A percentile compares a stretch with the other conserved stretches of the same genome.
phyloP scores from a whole-genome alignment of 2,888 invertebrate genomes.

The Hartigia nigra region DNA sequence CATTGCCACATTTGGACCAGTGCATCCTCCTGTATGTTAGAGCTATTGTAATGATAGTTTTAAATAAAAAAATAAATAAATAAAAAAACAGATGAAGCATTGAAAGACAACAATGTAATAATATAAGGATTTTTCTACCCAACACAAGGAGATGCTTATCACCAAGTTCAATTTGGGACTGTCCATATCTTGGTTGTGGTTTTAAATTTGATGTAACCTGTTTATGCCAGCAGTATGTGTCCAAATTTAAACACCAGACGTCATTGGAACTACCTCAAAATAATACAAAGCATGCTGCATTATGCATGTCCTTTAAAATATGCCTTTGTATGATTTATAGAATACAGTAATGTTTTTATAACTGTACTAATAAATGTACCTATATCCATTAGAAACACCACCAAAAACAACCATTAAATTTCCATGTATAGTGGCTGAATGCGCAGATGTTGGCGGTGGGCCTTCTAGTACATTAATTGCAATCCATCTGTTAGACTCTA shows the following conservation, averaged over 20 bases:
- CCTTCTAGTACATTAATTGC: conserved; percentile 72
- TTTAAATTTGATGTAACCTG: conserved; percentile 76
- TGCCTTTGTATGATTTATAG: conserved; percentile 28
- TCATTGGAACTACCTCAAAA: conserved; percentile 76
- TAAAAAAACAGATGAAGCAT: conserved; percentile 9
- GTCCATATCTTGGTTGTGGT: conserved; percentile 90
- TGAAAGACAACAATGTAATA: not conserved
- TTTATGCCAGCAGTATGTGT: conserved; percentile 81
- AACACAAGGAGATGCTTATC: conserved; percentile 82
- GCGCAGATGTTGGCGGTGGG: conserved; percentile 89
- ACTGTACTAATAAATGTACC: conserved; percentile 41
- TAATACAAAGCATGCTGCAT: not conserved
- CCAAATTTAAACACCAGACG: conserved; percentile 88
- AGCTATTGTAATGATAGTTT: not conserved
- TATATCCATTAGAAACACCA: conserved; percentile 66
- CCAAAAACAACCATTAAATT: conserved; percentile 88
- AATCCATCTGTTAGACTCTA: conserved; percentile 83
- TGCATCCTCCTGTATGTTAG: conserved; percentile 76
- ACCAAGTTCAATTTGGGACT: conserved; percentile 88
- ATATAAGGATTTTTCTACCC: conserved; percentile 60
- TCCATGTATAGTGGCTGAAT: conserved; percentile 88
- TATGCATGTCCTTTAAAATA: not conserved
- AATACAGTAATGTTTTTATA: conserved; percentile 16
- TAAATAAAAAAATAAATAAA: not conserved
- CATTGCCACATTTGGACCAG: conserved; percentile 86